Evolutionary conservation across 2,797 vertebrate genomes (phyloP), one percentile per base, ranked within the genome.

Genomic region (Pseudotriccus pelzelni): DNA sequence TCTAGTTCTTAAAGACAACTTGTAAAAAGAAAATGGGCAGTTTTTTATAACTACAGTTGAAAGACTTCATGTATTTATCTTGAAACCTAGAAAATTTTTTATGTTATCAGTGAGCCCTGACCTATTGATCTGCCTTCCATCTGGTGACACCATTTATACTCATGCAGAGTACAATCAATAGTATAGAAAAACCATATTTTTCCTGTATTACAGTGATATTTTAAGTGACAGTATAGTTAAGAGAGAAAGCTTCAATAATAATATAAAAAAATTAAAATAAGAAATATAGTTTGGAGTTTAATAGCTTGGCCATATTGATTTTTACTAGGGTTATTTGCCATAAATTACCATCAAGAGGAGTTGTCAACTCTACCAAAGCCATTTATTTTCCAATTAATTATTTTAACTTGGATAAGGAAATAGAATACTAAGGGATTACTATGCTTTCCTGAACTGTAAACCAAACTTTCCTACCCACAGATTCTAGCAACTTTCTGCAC

Each of bases 101-200:
- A 81, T 92, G 80, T 88, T 73, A 88, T 94, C 82, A 82, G 75
- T 94, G 93, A 82, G 60, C 89, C 93, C 72, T 90, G 90, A 93
- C 77, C 68, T 95, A 96, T 94, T 96, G 93, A 96, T 97, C 82
- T 89, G 23, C 60, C 85, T 96, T 96, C 53, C 69, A 52, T 92
- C 63, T 94, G 67, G 70, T 88, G 70, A 85, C 62, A 91, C 79
- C 77, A 91, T 94, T 96, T 95, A 96, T 92, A 94, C 59, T 87
- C 88, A 88, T 87, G 75, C 84, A 92, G 75, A 93, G 73, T 20
- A 82, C 41, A 96, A 93, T 94, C 94, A 91, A 95, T 96, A 93
- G 55, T 87, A 95, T 86, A 91, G 90, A 84, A 91, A 95, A 95
- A 59, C 0, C 64, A 66, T 96, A 89, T 93, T 78, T 95, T 94